These are phyloP conservation scores for Dufourea novaeangliae DNA, from an alignment of 1,140 invertebrate species.

Conservation along the genomic window DNA sequence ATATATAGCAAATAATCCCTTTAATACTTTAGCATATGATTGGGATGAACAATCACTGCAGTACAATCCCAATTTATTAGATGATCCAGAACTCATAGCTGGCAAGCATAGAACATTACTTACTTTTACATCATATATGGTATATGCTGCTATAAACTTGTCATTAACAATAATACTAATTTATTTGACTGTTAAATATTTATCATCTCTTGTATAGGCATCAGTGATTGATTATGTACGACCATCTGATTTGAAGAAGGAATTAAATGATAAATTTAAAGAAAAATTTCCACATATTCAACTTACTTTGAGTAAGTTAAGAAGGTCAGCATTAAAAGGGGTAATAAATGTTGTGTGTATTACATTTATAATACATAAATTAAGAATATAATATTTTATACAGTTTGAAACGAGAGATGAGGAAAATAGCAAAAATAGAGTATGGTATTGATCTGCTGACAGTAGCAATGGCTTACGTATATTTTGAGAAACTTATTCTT, in stretches of 20 bases:
- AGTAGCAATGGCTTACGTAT: constrained; percentile 97
- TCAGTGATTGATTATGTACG: constrained; percentile 98
- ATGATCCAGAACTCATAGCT: constrained; percentile 97
- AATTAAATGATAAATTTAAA: constrained; percentile 98
- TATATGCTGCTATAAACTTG: constrained; percentile 66
- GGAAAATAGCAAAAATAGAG: constrained; percentile 94
- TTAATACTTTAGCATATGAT: constrained; percentile 74
- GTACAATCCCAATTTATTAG: constrained; percentile 94
- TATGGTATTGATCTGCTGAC: constrained; percentile 93
- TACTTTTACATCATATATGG: constrained; percentile 97
- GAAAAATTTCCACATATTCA: constrained; percentile 97
- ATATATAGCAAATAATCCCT: constrained; percentile 35
- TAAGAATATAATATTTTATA: constrained; percentile 57
- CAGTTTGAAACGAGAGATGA: constrained; percentile 98
- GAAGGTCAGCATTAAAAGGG: constrained; percentile 86
- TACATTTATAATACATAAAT: not conserved
- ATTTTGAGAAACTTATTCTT: constrained; percentile 97
- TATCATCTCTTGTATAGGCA: constrained; percentile 82
- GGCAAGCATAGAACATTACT: constrained; percentile 96
- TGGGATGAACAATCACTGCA: constrained; percentile 82
- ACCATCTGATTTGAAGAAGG: constrained; percentile 98
- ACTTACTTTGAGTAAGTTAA: constrained; percentile 97
- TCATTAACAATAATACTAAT: not conserved
- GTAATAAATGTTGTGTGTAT: not conserved
- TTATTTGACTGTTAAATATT: constrained; percentile 22